These are phyloP conservation scores for Bucorvus abyssinicus DNA, from an alignment of 2,797 vertebrate genomes.

Conservation along the genomic window DNA sequence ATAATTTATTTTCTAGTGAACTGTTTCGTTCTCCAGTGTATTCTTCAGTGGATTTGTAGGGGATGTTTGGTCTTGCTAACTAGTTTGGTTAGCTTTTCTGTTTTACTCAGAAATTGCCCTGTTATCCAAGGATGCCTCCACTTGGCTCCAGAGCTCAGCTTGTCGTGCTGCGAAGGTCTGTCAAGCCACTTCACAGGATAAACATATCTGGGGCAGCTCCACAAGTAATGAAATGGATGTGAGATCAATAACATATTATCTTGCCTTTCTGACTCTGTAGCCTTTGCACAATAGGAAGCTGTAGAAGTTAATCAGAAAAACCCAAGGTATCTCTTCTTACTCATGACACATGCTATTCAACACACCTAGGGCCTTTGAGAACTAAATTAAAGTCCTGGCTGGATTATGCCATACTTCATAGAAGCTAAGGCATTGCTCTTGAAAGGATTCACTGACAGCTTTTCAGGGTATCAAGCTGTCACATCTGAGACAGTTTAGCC, in stretches of 20 bases:
- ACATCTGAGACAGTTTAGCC: not conserved
- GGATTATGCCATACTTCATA: not conserved
- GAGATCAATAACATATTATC: conserved; percentile 8
- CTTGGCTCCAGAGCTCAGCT: not conserved
- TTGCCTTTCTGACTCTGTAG: not conserved
- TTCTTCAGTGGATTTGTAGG: not conserved
- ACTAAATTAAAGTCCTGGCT: not conserved
- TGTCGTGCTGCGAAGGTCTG: not conserved
- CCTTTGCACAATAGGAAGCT: not conserved
- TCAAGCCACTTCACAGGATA: not conserved
- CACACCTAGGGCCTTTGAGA: not conserved
- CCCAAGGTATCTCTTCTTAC: not conserved
- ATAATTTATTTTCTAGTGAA: not conserved
- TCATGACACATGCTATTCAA: not conserved
- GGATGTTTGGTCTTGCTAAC: not conserved
- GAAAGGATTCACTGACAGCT: not conserved
- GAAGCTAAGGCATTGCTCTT: not conserved
- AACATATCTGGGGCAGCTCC: not conserved
- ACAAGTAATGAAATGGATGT: not conserved
- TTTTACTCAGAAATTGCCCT: not conserved
- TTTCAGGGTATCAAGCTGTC: not conserved
- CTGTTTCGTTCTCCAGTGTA: not conserved
- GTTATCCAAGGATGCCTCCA: not conserved
- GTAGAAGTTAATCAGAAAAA: conserved; percentile 2
- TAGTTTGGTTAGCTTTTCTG: not conserved